Conservation (phyloP, 2,797 vertebrate genomes). For the Lophotriccus pileatus region DNA sequence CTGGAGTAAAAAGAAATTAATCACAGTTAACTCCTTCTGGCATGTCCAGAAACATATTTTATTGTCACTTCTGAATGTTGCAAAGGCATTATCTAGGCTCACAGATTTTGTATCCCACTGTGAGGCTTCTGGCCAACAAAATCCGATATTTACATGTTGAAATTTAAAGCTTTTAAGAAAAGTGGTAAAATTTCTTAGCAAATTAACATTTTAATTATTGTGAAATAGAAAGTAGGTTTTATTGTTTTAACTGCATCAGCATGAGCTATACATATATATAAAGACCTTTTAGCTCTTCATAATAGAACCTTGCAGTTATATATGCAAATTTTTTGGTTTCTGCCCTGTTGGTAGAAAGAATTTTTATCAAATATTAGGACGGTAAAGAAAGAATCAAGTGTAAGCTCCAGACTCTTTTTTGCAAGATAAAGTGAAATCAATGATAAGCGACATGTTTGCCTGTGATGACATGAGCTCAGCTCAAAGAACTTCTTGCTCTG, state of each 20-base stretch:
- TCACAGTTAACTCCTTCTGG: slow-evolving; percentile 53
- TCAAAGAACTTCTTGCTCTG: neutral
- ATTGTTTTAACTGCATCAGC: neutral
- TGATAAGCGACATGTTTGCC: neutral
- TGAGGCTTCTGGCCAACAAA: slow-evolving; percentile 46
- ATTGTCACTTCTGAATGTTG: slow-evolving; percentile 33
- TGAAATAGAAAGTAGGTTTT: neutral
- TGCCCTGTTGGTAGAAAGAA: neutral
- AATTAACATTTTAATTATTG: slow-evolving; percentile 51
- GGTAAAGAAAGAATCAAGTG: neutral
- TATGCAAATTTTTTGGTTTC: neutral
- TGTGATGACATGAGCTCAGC: neutral
- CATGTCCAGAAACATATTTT: slow-evolving; percentile 24
- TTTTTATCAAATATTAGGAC: neutral
- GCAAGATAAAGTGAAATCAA: neutral
- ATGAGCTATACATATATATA: neutral
- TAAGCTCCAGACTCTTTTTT: neutral
- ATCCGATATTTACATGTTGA: slow-evolving; percentile 14
- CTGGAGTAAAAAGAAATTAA: slow-evolving; percentile 47
- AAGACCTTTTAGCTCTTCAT: neutral
- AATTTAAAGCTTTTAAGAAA: slow-evolving; percentile 44
- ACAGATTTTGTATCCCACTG: slow-evolving; percentile 42
- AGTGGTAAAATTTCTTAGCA: neutral
- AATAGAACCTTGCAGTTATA: neutral
- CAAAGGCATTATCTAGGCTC: slow-evolving; percentile 53